Base-by-base conservation (phyloP, 1,140 invertebrate genomes). In the Cepaea nemoralis region DNA sequence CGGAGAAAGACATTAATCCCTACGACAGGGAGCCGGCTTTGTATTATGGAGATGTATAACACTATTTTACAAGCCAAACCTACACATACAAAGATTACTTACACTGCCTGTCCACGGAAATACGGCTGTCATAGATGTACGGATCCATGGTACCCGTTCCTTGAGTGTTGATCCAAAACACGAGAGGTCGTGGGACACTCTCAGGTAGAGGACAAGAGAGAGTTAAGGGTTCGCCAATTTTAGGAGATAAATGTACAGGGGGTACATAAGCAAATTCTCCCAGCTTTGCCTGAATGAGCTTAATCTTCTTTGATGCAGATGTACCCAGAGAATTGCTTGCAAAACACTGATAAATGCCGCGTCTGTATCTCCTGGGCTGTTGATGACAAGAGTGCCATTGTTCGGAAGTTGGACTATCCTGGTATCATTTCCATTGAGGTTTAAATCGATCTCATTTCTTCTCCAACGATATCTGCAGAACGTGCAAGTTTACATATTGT, bases 321-420 rank as follows among this genome's bases (percentile, higher is more conserved):
- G 94, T 96, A 67, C 98, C 98, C 93, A 97, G 97, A 87, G 96
- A 95, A 90, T 99, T 99, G 86, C 94, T 94, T 0, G 98, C 98
- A 91, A 97, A 97, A 92, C 98, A 99, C 90, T 99, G 98, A 91
- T 99, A 99, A 85, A 98, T 87, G 88, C 93, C 97, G 97, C 93
- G 92, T 99, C 98, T 88, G 98, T 97, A 86, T 98, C 95, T 78
- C 95, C 93, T 0, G 97, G 97, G 83, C 94, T 93, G 48, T 96
- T 95, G 78, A 99, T 96, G 12, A 98, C 96, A 19, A 99, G 92
- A 0, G 97, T 98, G 77, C 97, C 97, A 84, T 96, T 93, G 0
- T 97, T 96, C 0, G 96, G 95, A 85, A 98, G 96, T 89, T 98
- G 96, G 0, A 95, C 95, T 89, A 99, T 98, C 83, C 98, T 94